A percentile compares a stretch with the other conserved stretches of the same genome.
phyloP scores from a whole-genome alignment of 2,888 invertebrate genomes.

The Arge pagana region DNA sequence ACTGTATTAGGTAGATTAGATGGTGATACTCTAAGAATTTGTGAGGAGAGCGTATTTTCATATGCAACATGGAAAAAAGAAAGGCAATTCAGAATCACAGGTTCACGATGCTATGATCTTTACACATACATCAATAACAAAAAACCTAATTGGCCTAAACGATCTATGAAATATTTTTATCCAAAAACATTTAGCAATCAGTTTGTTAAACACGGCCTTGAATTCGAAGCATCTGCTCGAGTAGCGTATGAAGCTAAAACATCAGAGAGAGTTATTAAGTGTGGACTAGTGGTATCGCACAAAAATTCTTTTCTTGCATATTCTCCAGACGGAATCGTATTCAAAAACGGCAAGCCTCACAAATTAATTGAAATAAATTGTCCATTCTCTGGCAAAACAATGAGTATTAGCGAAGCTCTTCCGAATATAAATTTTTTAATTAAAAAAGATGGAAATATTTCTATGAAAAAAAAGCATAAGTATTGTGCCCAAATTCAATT shows the following conservation, averaged over 20 bases:
- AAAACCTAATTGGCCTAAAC: constrained; percentile 5
- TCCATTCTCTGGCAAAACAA: not conserved
- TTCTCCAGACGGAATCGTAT: constrained; percentile 29
- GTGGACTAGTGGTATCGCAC: constrained; percentile 25
- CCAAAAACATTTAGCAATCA: constrained; percentile 16
- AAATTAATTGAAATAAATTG: constrained; percentile 26
- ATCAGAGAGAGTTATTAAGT: constrained; percentile 19
- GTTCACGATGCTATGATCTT: constrained; percentile 21
- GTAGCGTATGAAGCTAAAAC: constrained; percentile 8
- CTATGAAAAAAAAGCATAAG: constrained; percentile 22
- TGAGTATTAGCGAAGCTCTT: not conserved
- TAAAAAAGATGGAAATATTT: constrained; percentile 1
- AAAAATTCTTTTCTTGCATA: constrained; percentile 28
- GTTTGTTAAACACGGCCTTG: constrained; percentile 3
- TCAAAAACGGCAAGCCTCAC: constrained; percentile 21
- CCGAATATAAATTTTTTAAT: not conserved
- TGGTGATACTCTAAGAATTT: not conserved
- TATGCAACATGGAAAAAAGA: not conserved
- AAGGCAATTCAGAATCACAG: constrained; percentile 13
- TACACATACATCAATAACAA: constrained; percentile 19
- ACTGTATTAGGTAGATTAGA: not conserved
- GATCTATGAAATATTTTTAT: constrained; percentile 5
- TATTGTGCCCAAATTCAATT: constrained; percentile 33
- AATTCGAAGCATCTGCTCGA: constrained; percentile 13
- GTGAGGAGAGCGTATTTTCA: not conserved